These are phyloP conservation scores for Aphelenchoides fujianensis DNA, from an alignment of 1,140 invertebrate genomes.

Conservation along the genomic window DNA sequence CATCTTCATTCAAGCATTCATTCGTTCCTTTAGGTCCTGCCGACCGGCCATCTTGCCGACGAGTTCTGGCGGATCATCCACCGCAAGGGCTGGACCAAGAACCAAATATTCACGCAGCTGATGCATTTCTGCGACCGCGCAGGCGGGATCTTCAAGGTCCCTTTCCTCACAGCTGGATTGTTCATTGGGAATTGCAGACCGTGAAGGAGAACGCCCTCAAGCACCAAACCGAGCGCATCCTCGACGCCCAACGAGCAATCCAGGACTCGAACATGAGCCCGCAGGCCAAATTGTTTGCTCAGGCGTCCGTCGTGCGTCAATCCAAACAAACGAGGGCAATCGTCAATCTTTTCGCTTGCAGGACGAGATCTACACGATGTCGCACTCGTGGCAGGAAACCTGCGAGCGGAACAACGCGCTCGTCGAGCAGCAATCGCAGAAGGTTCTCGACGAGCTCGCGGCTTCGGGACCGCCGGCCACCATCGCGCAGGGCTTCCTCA, in stretches of 20 bases:
- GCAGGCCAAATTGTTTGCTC: not conserved
- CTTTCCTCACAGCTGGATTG: no score
- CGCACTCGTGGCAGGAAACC: not conserved
- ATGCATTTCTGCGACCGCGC: not conserved
- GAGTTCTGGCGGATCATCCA: not conserved
- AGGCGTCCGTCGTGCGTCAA: not conserved
- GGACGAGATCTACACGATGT: not conserved
- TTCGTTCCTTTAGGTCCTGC: no score
- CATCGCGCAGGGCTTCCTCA: not conserved
- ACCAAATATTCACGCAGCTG: not conserved
- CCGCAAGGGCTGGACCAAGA: not conserved
- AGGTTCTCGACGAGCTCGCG: not conserved
- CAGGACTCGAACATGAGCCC: not conserved
- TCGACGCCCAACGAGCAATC: not conserved
- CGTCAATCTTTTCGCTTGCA: not conserved
- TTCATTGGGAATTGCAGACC: no score
- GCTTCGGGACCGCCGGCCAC: not conserved
- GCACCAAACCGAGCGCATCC: not conserved
- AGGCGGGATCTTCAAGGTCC: not conserved
- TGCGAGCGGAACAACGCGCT: not conserved
- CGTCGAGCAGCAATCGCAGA: not conserved
- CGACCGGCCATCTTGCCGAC: no score
- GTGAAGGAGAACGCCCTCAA: not conserved
- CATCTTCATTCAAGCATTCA: no score
- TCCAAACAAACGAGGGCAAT: no score